Base-by-base conservation (phyloP, 64 coral and sea anemone genomes). In the Cladopsammia gracilis region DNA sequence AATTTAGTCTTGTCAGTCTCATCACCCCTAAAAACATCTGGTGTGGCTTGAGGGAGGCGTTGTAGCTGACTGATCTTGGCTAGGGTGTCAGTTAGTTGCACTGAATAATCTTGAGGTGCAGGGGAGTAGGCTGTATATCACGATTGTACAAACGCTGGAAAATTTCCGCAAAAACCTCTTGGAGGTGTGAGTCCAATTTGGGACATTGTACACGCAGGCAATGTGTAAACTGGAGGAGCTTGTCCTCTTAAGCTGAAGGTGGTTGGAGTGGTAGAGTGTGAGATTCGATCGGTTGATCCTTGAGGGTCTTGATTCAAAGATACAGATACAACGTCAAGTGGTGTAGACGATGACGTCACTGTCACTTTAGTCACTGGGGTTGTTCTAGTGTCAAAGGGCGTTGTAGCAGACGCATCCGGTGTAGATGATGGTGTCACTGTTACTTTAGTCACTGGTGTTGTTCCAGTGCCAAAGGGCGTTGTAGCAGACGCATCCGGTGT, bases 1-100 rank as follows among this genome's bases (percentile, higher is more conserved):
- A 72, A 92, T 43, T 19, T 92, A 20, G 90, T 85, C 57, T 75
- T 92, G 70, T 92, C 90, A 13, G 71, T 71, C 57, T 92, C 79
- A 2, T 92, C 65, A 44, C 90, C 70, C 58, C 42, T 85, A 73
- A 85, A 92, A 20, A 75, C 62, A 20, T 91, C 89, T 83, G 89
- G 66, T 20, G 19, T 91, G 59, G 89, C 75, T 72, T 91, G 77
- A 8, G 88, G 74, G 48, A 90, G 16, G 43, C 88, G 74, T 25
- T 90, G 75, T 80, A 90, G 51, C 87, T 89, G 87, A 25, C n/a
- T 89, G 75, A 89, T 50, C 53, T 75, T 75, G 48, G 70, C 18
- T 12, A 89, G 62, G 48, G 71, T 61, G 75, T 89, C 87, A 54
- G 19, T 34, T 59, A 82, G 61, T 61, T 53, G 20, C 43, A 47